Conservation (phyloP, 2,797 vertebrate genomes). For the Tapera naevia region DNA sequence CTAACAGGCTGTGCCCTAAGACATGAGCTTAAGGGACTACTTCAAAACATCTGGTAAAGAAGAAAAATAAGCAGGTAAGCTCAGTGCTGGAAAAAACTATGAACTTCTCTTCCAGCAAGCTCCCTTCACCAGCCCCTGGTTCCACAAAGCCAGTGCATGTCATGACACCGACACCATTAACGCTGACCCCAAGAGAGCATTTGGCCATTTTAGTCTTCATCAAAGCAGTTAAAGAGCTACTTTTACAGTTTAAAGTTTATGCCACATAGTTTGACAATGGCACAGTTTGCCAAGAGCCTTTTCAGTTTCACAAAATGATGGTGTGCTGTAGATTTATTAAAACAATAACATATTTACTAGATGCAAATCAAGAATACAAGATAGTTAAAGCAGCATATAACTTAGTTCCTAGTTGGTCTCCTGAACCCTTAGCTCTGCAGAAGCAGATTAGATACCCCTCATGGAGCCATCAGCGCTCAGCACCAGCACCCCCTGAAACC, state of each 20-base stretch:
- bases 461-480: neutral
- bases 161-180: neutral
- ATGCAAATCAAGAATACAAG: neutral
- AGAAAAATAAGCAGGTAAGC: neutral
- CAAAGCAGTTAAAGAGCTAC: neutral
- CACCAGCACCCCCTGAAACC: neutral
- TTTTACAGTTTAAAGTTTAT: neutral
- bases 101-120: neutral
- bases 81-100: neutral
- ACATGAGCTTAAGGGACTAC: neutral
- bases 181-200: accelerated
- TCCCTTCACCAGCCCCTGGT: neutral
- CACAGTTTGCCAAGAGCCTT: neutral
- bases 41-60: neutral
- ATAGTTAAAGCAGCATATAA: neutral
- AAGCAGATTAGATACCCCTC: neutral
- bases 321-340: accelerated
- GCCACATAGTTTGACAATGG: neutral
- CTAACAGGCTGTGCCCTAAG: neutral
- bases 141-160: neutral
- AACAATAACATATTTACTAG: neutral
- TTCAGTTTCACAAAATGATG: neutral
- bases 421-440: neutral
- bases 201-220: neutral
- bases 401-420: neutral